A percentile compares a stretch with the other conserved stretches of the same genome.
phyloP scores from a whole-genome alignment of 2,888 invertebrate species.

The Aradus depressus region DNA sequence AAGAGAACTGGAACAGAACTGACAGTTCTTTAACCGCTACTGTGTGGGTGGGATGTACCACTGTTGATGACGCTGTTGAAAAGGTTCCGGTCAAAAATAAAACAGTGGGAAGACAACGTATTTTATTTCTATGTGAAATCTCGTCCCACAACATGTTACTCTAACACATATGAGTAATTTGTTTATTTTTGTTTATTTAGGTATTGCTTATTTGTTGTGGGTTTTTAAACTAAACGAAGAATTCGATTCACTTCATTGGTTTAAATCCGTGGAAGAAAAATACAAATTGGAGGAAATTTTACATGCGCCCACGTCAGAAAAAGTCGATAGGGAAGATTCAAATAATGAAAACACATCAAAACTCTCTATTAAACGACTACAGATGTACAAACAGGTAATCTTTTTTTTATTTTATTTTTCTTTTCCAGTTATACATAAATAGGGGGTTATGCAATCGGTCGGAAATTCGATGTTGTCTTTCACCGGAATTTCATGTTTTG shows the following conservation, averaged over 20 bases:
- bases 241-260: slow-evolving; percentile 92
- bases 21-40: too few species aligned
- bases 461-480: too few species aligned
- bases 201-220: slow-evolving; percentile 80
- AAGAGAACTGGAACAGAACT: too few species aligned
- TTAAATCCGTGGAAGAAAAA: slow-evolving; percentile 69
- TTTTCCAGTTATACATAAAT: slow-evolving; percentile 1
- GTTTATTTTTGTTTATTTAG: slow-evolving; percentile 36
- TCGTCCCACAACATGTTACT: not conserved
- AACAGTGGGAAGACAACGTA: too few species aligned
- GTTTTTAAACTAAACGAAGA: slow-evolving; percentile 74
- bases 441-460: too few species aligned
- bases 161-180: not conserved
- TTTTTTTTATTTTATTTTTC: slow-evolving; percentile 3
- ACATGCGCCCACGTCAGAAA: slow-evolving; percentile 42
- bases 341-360: slow-evolving; percentile 80
- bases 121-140: too few species aligned
- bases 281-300: slow-evolving; percentile 51
- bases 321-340: slow-evolving; percentile 27
- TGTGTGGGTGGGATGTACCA: too few species aligned
- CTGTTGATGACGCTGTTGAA: too few species aligned
- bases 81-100: too few species aligned
- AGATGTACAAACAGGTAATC: slow-evolving; percentile 49
- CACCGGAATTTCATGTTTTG: too few species aligned
- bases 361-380: slow-evolving; percentile 74